These are phyloP conservation scores for Formica aserva DNA, from an alignment of 2,888 invertebrate genomes.

Conservation along the genomic window DNA sequence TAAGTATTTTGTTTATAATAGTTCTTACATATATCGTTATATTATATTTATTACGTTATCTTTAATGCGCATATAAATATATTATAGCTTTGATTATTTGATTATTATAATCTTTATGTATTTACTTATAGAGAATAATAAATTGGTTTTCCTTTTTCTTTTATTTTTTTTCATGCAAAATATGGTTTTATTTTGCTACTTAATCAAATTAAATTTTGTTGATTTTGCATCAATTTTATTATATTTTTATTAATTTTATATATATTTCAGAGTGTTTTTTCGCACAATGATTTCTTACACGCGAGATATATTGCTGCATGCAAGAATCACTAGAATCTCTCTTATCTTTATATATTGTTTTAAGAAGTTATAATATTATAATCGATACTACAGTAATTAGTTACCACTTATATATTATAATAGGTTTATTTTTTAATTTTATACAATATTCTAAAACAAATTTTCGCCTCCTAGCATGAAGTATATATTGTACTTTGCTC, in stretches of 20 bases:
- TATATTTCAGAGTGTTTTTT: not conserved
- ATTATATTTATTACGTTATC: no score
- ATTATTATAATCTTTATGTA: conserved; percentile 4
- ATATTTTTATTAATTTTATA: not conserved
- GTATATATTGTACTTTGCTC: not conserved
- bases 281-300: not conserved
- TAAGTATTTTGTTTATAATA: not conserved
- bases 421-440: not conserved
- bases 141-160: not conserved
- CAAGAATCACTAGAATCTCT: not conserved
- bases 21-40: not conserved
- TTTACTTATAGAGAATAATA: not conserved
- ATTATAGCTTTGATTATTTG: not conserved
- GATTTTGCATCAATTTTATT: not conserved
- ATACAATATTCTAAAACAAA: not conserved
- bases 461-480: not conserved
- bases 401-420: not conserved
- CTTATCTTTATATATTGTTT: conserved; percentile 14
- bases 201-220: not conserved
- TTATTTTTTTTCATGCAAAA: not conserved
- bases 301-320: not conserved
- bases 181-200: not conserved
- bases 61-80: no score
- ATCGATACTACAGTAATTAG: not conserved
- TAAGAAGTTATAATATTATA: not conserved